Conservation (phyloP, 2,797 vertebrate genomes). For the Salmo trutta region DNA sequence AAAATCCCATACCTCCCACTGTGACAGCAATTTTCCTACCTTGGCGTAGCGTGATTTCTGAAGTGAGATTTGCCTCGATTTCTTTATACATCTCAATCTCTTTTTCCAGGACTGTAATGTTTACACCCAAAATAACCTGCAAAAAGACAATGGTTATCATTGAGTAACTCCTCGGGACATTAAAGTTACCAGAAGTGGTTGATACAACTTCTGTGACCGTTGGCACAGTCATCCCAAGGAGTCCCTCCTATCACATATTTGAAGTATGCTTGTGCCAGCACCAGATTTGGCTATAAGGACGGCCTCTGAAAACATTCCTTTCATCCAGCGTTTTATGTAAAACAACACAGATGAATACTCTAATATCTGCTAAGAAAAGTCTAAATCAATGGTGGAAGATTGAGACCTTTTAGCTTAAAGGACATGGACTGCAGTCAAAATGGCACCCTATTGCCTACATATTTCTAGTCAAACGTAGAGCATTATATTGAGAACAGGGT, state of each 20-base stretch:
- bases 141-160: constrained; percentile 14
- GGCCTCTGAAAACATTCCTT: constrained; percentile 45
- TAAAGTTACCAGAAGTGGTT: constrained; percentile 1
- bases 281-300: constrained; percentile 2
- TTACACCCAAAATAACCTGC: constrained; percentile 61
- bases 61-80: constrained; percentile 64
- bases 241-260: constrained; percentile 41
- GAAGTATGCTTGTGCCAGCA: constrained; percentile 35
- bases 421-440: background rate
- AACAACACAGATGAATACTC: background rate
- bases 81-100: constrained; percentile 49
- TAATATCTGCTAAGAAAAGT: background rate
- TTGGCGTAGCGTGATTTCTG: constrained; percentile 51
- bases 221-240: constrained; percentile 25
- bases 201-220: constrained; percentile 10
- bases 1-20: constrained; percentile 24
- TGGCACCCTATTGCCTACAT: background rate
- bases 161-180: constrained; percentile 1
- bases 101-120: constrained; percentile 63
- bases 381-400: background rate
- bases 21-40: constrained; percentile 73
- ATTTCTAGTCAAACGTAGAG: background rate
- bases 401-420: background rate
- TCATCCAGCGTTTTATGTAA: background rate
- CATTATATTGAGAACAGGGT: background rate